Conservation (phyloP, 1,140 invertebrate species). For the Bombus difficillimus region DNA sequence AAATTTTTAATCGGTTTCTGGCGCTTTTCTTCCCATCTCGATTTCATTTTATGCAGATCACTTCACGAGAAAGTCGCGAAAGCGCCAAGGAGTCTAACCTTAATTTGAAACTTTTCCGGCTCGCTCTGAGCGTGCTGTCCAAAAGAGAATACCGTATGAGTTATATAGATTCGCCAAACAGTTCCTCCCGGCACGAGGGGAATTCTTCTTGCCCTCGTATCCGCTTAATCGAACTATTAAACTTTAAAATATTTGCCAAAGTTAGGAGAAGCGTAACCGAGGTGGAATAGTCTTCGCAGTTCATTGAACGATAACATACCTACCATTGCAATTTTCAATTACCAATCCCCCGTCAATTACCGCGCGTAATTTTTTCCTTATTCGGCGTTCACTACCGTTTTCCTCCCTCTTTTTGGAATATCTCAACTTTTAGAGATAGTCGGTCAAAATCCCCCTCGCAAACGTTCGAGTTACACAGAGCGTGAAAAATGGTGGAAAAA, state of each 20-base stretch:
- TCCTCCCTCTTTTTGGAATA: background rate
- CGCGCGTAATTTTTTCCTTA: no score
- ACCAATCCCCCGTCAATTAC: background rate
- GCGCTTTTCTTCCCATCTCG: background rate
- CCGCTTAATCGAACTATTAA: slow-evolving; percentile 9
- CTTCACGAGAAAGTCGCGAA: background rate
- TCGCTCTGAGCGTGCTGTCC: slow-evolving; percentile 3
- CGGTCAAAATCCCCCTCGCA: background rate
- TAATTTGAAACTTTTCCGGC: slow-evolving; percentile 46
- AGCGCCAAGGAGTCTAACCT: slow-evolving; percentile 21
- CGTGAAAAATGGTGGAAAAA: background rate
- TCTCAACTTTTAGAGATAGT: background rate
- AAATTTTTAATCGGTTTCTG: slow-evolving; percentile 36
- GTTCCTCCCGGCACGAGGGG: background rate
- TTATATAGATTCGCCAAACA: slow-evolving; percentile 18
- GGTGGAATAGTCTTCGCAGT: background rate
- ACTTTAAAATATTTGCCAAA: slow-evolving; percentile 1
- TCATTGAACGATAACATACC: background rate
- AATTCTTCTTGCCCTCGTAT: background rate
- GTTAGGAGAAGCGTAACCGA: background rate
- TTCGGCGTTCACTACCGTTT: no score
- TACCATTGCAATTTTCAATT: background rate
- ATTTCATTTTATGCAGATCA: slow-evolving; percentile 44
- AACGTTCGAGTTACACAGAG: background rate
- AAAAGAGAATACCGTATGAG: slow-evolving; percentile 41